Base-by-base conservation (phyloP, 2,113 vertebrate genomes). In the Neomonachus schauinslandi region DNA sequence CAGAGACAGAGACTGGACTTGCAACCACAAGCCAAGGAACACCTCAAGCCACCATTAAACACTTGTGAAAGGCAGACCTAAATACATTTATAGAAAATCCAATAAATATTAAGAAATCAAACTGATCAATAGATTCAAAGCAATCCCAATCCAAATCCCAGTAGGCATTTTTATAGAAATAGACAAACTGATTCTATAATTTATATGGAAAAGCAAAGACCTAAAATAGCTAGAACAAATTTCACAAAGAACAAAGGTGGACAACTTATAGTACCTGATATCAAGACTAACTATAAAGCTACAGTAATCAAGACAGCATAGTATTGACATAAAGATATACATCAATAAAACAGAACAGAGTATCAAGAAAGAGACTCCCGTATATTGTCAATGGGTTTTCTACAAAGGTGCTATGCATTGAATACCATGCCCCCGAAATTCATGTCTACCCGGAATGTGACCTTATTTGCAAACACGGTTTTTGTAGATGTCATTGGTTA, bases 31-130 rank as follows among this genome's bases (percentile, higher is more conserved):
- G 33, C 39, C 72, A 21, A 28, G 31, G 24, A 65, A 61, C 33
- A 61, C n/a, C 63, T 61, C 42, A 74, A 28, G 46, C 18, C 39
- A 61, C 83, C 9, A 42, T 5, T 39, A 51, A 87, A 49, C 33
- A 89, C 21, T 19, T 61, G 2, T 15, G 8, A 87, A 76, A 83
- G 36, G n/a, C 0, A 86, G 39, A 85, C 8, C 61, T 69, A 61
- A 85, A 42, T 19, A 80, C 57, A 39, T 16, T 9, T 49, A 53
- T 61, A 51, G 12, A 53, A 89, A 51, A 71, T 2, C 71, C 61
- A 53, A 53, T 28, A 28, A 79, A 51, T 96, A 71, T 39, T 88
- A 71, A 88, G 69, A 92, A 92, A 88, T 28, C 33, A 96, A 65
- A 88, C 6, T 94, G 55, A n/a, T 94, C 88, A 88, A 82, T 0